Evolutionary conservation across 2,888 invertebrate species (phyloP).

Genomic region (Poecilus cupreus): DNA sequence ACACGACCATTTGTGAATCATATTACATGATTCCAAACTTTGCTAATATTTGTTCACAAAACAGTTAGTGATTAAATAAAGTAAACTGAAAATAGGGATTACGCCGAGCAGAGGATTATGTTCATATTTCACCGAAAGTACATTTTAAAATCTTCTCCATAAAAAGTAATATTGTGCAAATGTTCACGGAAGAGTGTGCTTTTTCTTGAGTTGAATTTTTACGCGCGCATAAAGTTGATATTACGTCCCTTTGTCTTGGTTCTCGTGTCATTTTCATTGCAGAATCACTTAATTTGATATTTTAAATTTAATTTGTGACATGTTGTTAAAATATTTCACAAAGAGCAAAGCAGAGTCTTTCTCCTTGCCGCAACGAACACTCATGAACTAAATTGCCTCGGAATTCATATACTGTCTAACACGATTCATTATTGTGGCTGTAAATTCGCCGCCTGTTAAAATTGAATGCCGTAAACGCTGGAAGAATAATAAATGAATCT

Average conservation of each 20-base stretch:
- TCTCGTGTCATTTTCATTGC: conserved; percentile 24
- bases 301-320: conserved; percentile 51
- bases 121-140: conserved; percentile 23
- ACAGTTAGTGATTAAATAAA: conserved; percentile 33
- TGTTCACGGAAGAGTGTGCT: conserved; percentile 26
- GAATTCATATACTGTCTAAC: conserved; percentile 56
- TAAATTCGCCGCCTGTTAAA: conserved; percentile 58
- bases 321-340: conserved; percentile 42
- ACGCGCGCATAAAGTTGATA: conserved; percentile 20
- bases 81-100: conserved; percentile 1
- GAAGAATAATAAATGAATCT: conserved; percentile 53
- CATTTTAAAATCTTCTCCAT: conserved; percentile 28
- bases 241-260: conserved; percentile 39
- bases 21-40: conserved; percentile 36
- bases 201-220: conserved; percentile 13
- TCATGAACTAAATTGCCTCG: conserved; percentile 47
- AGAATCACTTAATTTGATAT: conserved; percentile 39
- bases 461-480: conserved; percentile 57
- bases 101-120: conserved; percentile 14
- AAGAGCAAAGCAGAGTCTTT: conserved; percentile 26
- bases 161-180: conserved; percentile 33
- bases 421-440: conserved; percentile 58
- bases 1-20: conserved; percentile 16
- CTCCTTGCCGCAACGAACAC: conserved; percentile 7
- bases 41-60: conserved; percentile 29